Evolutionary conservation across 2,888 invertebrate genomes (phyloP).

Genomic region (Epistrophe grossulariae): DNA sequence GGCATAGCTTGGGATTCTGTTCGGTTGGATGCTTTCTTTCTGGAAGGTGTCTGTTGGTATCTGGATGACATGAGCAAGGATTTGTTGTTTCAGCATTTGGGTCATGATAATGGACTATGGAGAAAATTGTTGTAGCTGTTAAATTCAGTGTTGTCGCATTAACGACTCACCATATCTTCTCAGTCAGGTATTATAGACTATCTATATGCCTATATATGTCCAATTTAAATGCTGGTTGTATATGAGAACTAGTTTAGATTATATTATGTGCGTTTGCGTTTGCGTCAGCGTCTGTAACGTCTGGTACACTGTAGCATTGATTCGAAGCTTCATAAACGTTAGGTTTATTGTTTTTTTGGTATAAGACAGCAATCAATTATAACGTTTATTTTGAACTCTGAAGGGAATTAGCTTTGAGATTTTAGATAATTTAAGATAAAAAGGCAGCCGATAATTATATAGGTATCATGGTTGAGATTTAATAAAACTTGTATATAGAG

Average conservation of each 20-base stretch:
- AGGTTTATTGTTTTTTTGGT: constrained; percentile 1
- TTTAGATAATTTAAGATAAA: constrained; percentile 5
- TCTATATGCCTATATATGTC: constrained; percentile 16
- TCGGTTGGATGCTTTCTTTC: constrained; percentile 71
- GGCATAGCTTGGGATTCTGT: constrained; percentile 67
- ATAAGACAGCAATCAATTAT: constrained; percentile 18
- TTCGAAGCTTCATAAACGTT: constrained; percentile 26
- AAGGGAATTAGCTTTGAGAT: constrained; percentile 21
- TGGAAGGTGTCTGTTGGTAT: constrained; percentile 67
- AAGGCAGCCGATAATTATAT: constrained; percentile 9
- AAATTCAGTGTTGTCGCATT: constrained; percentile 73
- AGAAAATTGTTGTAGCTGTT: constrained; percentile 70
- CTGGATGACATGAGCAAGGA: constrained; percentile 76
- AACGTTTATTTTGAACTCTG: constrained; percentile 18
- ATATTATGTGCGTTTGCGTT: constrained; percentile 22
- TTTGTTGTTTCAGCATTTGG: constrained; percentile 73
- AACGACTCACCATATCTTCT: constrained; percentile 53
- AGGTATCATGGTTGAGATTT: neutral
- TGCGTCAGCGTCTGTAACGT: neutral
- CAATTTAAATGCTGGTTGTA: constrained; percentile 43
- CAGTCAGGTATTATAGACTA: constrained; percentile 29
- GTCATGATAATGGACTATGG: constrained; percentile 67
- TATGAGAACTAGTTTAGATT: constrained; percentile 45
- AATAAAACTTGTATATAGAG: neutral
- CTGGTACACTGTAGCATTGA: no score